These are phyloP conservation scores for Bombus terrestris DNA, from an alignment of 1,140 invertebrate species.

Conservation along the genomic window DNA sequence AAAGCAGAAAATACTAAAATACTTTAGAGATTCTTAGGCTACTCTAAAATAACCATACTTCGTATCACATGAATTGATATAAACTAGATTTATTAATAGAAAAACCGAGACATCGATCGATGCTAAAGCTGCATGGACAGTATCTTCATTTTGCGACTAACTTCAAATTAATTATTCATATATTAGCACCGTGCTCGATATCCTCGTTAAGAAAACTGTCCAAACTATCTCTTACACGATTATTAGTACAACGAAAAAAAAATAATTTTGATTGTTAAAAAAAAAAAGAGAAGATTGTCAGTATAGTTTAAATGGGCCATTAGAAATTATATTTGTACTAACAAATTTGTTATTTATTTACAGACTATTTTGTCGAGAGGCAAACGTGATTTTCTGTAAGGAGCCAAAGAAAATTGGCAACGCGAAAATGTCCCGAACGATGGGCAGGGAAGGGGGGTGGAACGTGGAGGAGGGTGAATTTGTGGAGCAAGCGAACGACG, in stretches of 20 bases:
- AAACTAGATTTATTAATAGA: constrained; percentile 48
- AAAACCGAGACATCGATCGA: constrained; percentile 40
- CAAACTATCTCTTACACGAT: background rate
- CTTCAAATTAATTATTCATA: background rate
- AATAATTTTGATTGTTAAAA: background rate
- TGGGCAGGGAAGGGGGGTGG: constrained; percentile 1
- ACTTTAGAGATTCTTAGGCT: no score
- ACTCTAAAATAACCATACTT: constrained; percentile 5
- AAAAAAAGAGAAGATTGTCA: no score
- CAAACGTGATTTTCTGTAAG: background rate
- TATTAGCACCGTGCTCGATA: background rate
- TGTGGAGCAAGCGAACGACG: constrained; percentile 11
- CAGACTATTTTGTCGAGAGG: background rate
- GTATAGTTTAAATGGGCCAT: background rate
- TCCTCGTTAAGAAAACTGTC: background rate
- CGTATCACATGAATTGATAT: constrained; percentile 26
- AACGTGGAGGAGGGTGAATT: constrained; percentile 45
- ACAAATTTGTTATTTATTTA: background rate
- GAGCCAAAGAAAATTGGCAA: background rate
- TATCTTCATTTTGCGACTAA: background rate
- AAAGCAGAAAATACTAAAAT: background rate
- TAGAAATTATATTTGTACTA: background rate
- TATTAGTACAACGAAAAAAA: fast-evolving
- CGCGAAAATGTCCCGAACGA: background rate
- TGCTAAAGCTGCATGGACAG: background rate